Conservation (phyloP, 2,113 vertebrate species). For the Physeter macrocephalus region DNA sequence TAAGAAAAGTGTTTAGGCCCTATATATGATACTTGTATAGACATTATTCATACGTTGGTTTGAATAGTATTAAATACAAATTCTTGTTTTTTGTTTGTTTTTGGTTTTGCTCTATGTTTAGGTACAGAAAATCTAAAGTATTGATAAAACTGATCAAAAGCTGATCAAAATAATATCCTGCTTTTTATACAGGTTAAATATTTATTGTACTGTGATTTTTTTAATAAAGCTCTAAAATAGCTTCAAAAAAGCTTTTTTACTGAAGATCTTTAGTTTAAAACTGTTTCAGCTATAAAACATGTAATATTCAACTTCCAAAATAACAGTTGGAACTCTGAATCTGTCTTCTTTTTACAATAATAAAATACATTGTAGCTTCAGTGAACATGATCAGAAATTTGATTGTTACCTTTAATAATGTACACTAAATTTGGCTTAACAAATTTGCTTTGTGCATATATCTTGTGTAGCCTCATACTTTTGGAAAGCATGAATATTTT, state of each 20-base stretch:
- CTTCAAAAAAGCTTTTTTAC: background rate
- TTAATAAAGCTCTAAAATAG: background rate
- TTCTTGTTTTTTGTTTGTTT: background rate
- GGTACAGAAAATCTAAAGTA: constrained; percentile 6
- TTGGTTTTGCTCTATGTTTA: background rate
- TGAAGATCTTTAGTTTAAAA: background rate
- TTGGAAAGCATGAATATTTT: background rate
- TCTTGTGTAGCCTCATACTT: background rate
- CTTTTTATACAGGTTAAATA: background rate
- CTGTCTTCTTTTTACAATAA: background rate
- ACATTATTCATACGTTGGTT: background rate
- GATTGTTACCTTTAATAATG: background rate
- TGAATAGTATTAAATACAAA: background rate
- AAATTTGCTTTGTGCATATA: background rate
- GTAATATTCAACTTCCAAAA: background rate
- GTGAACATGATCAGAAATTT: background rate
- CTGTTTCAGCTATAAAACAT: background rate
- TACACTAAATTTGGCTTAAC: background rate
- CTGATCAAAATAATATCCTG: background rate
- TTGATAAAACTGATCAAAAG: background rate
- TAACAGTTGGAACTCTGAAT: background rate
- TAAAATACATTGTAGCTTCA: background rate
- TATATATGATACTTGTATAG: background rate
- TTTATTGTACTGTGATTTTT: constrained; percentile 9
- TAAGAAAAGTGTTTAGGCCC: background rate